Evolutionary conservation across 2,113 vertebrate genomes (phyloP).

Genomic region (Cyanistes caeruleus): DNA sequence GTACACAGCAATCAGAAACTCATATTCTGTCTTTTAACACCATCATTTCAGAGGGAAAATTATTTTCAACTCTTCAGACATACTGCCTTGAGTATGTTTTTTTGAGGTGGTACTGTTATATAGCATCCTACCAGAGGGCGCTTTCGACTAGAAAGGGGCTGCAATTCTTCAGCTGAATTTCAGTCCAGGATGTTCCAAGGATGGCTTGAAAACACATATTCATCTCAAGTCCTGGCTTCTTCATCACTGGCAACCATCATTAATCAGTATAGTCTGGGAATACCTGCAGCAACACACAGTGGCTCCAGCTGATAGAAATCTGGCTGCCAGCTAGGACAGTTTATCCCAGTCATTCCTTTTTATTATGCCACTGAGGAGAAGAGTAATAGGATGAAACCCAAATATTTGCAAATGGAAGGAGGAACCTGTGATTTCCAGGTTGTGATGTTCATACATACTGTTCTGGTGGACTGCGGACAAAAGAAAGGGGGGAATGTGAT

Average conservation of each 20-base stretch:
- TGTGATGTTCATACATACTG: not conserved
- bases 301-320: not conserved
- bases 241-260: not conserved
- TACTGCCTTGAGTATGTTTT: not conserved
- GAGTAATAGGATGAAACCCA: not conserved
- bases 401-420: not conserved
- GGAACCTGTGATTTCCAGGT: not conserved
- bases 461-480: not conserved
- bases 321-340: not conserved
- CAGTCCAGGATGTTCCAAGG: not conserved
- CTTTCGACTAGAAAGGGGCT: not conserved
- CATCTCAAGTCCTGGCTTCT: not conserved
- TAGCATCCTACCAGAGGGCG: not conserved
- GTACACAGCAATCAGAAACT: not conserved
- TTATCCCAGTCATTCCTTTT: not conserved
- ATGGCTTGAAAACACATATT: not conserved
- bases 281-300: not conserved
- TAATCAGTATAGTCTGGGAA: not conserved
- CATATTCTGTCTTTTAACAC: not conserved
- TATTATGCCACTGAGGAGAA: not conserved
- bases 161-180: not conserved
- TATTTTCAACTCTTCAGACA: not conserved
- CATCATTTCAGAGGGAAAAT: not conserved
- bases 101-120: not conserved
- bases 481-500: not conserved